Percentiles rank a stretch among this genome's conserved stretches.
Evolutionary conservation across 1,140 invertebrate genomes (phyloP).

Genomic region (Pectinophora gossypiella): DNA sequence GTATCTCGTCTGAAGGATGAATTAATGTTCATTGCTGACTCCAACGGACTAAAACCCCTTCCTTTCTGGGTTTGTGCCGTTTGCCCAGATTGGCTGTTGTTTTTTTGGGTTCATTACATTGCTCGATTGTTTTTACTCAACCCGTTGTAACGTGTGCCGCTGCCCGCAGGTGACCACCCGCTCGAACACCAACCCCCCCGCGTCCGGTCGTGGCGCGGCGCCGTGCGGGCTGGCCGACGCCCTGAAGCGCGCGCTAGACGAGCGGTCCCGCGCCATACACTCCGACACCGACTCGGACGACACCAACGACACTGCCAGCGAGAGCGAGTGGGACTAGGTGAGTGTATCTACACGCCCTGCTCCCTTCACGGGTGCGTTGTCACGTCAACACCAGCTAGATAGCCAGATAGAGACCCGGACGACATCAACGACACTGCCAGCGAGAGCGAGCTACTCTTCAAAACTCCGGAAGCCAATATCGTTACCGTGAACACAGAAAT

Average conservation of each 20-base stretch:
- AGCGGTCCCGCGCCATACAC: conserved; percentile 82
- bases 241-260: conserved; percentile 84
- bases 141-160: not conserved
- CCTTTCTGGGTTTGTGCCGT: not conserved
- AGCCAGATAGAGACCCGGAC: conserved; percentile 79
- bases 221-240: conserved; percentile 85
- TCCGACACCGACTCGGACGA: conserved; percentile 78
- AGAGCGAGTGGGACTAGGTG: conserved; percentile 85
- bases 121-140: not conserved
- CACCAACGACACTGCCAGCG: conserved; percentile 77
- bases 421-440: conserved; percentile 77
- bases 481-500: too few relatives aligned
- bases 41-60: too few relatives aligned
- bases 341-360: too few relatives aligned
- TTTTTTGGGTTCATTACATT: too few relatives aligned
- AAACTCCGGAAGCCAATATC: too few relatives aligned
- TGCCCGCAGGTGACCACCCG: conserved; percentile 26
- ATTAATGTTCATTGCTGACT: too few relatives aligned
- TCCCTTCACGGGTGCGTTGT: too few relatives aligned
- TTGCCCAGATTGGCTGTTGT: too few relatives aligned
- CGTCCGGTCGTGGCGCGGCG: conserved; percentile 25
- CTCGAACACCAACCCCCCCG: conserved; percentile 15
- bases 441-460: conserved; percentile 81
- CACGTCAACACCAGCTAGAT: too few relatives aligned
- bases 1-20: too few relatives aligned